Evolutionary conservation across 2,888 invertebrate genomes (phyloP), one percentile per base, ranked within the genome.

Genomic region (Diloba caeruleocephala): DNA sequence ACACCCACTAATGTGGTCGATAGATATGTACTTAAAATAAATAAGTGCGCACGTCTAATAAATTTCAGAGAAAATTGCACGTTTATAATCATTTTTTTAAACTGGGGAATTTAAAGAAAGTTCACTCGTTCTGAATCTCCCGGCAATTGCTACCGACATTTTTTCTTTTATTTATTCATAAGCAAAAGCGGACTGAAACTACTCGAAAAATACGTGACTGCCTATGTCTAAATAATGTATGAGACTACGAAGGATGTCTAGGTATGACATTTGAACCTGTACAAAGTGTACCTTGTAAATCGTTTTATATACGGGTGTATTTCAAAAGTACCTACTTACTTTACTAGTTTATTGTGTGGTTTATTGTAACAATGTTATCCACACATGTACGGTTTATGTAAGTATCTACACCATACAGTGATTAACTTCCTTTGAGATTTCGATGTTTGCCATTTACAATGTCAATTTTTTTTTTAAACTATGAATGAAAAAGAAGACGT

Each of bases 121-220:
- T 45, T 67, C 65, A 66, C 50, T 76, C 71, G 73, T 70, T 59
- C 66, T 68, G 78, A 81, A 80, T 76, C 77, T 78, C 74, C 74
- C 70, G 76, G 74, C 85, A 84, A 90, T 87, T 84, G 85, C 82
- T 73, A 76, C 82, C 76, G 85, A 84, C 88, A 85, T 87, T 88
- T 87, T 64, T 80, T 79, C 71, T 75, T 80, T 91, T 84, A 90
- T 78, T 90, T 90, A 91, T 91, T 90, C 89, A 91, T 84, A 86
- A 83, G 80, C 78, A 76, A 88, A 89, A 88, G 87, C 82, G 85
- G 81, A 80, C 85, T 82, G 79, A 72, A 85, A 86, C 84, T 82
- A 82, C 88, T 86, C 79, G 88, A 88, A 90, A 88, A 87, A 87
- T 89, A 91, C 90, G 90, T 90, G 90, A 89, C 89, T 83, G 82